Evolutionary conservation across 2,888 invertebrate species (phyloP).

Genomic region (Scotopteryx bipunctaria): DNA sequence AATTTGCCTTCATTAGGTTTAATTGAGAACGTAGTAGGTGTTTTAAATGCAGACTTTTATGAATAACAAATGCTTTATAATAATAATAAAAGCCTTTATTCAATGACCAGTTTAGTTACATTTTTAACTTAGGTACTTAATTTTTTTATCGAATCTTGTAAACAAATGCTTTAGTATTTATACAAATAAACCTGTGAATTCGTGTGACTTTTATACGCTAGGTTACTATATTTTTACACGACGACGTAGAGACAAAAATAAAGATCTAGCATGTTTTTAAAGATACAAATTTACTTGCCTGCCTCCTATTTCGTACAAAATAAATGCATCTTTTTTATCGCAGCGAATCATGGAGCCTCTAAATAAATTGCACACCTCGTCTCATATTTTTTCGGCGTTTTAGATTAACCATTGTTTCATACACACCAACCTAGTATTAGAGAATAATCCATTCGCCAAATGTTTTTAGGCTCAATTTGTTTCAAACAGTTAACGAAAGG

Average conservation of each 20-base stretch:
- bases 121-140: too few species aligned
- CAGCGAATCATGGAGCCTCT: conserved; percentile 1
- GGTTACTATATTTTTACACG: too few species aligned
- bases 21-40: conserved; percentile 41
- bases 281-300: too few species aligned
- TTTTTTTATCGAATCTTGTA: too few species aligned
- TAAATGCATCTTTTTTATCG: conserved; percentile 6
- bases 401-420: background rate
- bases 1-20: conserved; percentile 37
- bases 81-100: too few species aligned
- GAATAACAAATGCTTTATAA: conserved; percentile 7
- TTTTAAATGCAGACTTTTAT: too few species aligned
- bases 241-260: too few species aligned
- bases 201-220: too few species aligned
- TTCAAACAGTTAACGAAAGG: background rate
- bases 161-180: too few species aligned
- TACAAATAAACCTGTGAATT: too few species aligned
- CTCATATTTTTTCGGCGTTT: conserved; percentile 7
- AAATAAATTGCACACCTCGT: conserved; percentile 5
- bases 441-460: conserved; percentile 51
- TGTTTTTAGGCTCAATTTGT: background rate
- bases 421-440: conserved; percentile 35
- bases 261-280: background rate
- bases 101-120: too few species aligned
- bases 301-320: background rate